Evolutionary conservation across 1,140 invertebrate species (phyloP).

Genomic region (Calephelis virginiensis): DNA sequence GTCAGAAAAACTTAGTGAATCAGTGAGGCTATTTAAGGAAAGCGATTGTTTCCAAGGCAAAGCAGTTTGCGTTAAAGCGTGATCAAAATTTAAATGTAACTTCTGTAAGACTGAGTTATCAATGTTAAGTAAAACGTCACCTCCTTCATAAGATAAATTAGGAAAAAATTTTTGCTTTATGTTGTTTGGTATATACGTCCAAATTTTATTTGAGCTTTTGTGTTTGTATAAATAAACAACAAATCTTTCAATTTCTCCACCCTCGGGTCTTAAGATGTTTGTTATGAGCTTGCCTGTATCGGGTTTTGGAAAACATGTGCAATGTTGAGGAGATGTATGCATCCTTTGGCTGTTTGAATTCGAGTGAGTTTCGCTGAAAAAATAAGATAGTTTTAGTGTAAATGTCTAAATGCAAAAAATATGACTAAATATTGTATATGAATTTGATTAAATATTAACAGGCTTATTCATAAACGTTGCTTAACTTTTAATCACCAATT

Average conservation of each 20-base stretch:
- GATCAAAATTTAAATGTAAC: not conserved
- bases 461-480: too few species aligned
- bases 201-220: slow-evolving; percentile 22
- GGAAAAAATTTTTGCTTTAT: slow-evolving; percentile 38
- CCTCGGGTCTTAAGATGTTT: slow-evolving; percentile 20
- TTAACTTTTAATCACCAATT: too few species aligned
- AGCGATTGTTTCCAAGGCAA: not conserved
- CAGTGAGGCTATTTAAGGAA: too few species aligned
- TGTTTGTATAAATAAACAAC: slow-evolving; percentile 40
- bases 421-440: too few species aligned
- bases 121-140: slow-evolving; percentile 23
- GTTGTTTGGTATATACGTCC: slow-evolving; percentile 31
- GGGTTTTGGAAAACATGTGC: slow-evolving; percentile 29
- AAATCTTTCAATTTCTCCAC: slow-evolving; percentile 30
- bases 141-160: slow-evolving; percentile 30
- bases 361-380: too few species aligned
- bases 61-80: not conserved
- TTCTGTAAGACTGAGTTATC: not conserved
- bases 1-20: too few species aligned
- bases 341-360: too few species aligned
- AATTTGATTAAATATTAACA: too few species aligned
- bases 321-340: slow-evolving; percentile 19
- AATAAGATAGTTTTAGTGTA: too few species aligned
- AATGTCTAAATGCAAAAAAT: too few species aligned
- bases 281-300: slow-evolving; percentile 16